These are phyloP conservation scores for Pteria penguin DNA, from an alignment of 2,888 invertebrate genomes.

Conservation along the genomic window DNA sequence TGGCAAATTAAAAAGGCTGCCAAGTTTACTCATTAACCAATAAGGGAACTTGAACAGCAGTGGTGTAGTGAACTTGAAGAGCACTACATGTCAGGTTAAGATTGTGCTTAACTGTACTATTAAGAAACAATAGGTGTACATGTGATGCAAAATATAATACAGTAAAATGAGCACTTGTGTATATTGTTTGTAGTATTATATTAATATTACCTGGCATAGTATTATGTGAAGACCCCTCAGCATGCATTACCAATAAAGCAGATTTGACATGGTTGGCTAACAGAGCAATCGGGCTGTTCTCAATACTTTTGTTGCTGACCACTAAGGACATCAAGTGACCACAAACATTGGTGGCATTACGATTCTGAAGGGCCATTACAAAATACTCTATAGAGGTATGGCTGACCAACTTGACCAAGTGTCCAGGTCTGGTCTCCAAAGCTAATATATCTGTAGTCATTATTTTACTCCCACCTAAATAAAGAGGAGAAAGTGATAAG, in stretches of 20 bases:
- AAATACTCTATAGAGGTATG: slow-evolving; percentile 69
- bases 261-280: slow-evolving; percentile 74
- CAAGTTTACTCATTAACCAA: no score
- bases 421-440: slow-evolving; percentile 72
- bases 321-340: slow-evolving; percentile 77
- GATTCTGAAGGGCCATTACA: slow-evolving; percentile 52
- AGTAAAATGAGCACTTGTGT: no score
- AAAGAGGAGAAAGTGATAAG: slow-evolving; percentile 1
- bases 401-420: slow-evolving; percentile 69
- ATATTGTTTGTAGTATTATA: no score
- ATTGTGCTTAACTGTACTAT: no score
- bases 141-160: no score
- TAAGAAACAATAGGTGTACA: no score
- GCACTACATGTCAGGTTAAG: no score
- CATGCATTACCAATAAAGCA: slow-evolving; percentile 68
- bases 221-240: slow-evolving; percentile 40
- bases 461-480: slow-evolving; percentile 61
- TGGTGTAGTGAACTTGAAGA: no score
- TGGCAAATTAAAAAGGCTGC: no score
- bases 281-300: slow-evolving; percentile 71
- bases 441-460: slow-evolving; percentile 72
- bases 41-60: no score
- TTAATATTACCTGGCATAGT: no score
- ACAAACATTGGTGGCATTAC: slow-evolving; percentile 59
- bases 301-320: slow-evolving; percentile 71